Evolutionary conservation across 1,140 invertebrate genomes (phyloP), one percentile per base, ranked within the genome.

Genomic region (Drosophila varians): DNA sequence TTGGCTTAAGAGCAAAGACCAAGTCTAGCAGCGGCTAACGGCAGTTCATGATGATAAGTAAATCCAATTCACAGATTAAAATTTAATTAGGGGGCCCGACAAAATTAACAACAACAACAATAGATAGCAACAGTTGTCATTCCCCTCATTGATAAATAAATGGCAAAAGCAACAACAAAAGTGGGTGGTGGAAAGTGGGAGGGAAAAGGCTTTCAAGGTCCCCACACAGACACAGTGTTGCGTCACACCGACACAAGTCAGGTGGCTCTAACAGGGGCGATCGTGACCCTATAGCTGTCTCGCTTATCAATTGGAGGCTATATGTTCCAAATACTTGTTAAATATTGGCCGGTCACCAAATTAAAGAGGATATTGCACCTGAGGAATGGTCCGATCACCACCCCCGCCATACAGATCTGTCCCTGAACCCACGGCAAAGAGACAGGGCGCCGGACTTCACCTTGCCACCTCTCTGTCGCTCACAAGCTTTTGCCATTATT

Each of bases 61-160:
- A 80, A 61, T 34, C 51, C 36, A 84, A 80, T 84, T 87, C 68
- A 26, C 72, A 80, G 80, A 86, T 80, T 74, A 58, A 42, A 25
- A 31, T 49, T 87, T 80, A 80, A 87, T 86, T 87, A 74, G 82
- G 69, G 68, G 80, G 82, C 82, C 48, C 55, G 82, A 26, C 74
- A 36, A 38, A 28, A 25, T 9, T 11, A 48, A 16, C 23, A 51
- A 51, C 46, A 28, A 45, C 28, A 51, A 26, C 14, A 57, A 14
- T 1, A 38, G 36, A 38, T 38, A 38, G 36, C 36, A 38, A 38
- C 36, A 38, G 36, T 38, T 38, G 36, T 38, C 36, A 14, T 38
- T 38, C 14, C 12, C 4, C 34, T 38, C 36, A 38, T 38, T 38
- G 36, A 38, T 38, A 38, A 38, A 79, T 31, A 55, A 62, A 61